Evolutionary conservation across 2,888 invertebrate species (phyloP).

Genomic region (Drosophila kambysellisi): DNA sequence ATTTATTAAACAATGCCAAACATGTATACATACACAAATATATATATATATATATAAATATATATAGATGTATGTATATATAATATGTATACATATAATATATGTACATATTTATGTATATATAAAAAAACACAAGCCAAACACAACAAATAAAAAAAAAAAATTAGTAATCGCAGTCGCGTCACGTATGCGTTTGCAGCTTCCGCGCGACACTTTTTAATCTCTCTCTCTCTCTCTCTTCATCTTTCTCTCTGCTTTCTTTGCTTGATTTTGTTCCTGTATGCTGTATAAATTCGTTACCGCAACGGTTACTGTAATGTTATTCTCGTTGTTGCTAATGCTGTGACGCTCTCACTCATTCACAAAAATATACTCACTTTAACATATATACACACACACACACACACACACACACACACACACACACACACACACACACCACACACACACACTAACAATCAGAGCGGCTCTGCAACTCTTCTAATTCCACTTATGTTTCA

Average conservation of each 20-base stretch:
- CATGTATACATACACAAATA: neutral
- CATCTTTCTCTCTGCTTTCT: neutral
- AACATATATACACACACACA: conserved; percentile 13
- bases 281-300: conserved; percentile 4
- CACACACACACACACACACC: conserved; percentile 17
- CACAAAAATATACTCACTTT: neutral
- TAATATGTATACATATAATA: neutral
- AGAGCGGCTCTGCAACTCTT: conserved; percentile 14
- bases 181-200: conserved; percentile 28
- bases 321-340: conserved; percentile 3
- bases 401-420: conserved; percentile 3
- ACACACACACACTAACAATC: neutral
- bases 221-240: neutral
- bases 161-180: conserved; percentile 6
- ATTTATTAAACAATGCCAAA: conserved; percentile 25
- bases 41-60: neutral
- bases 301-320: conserved; percentile 9
- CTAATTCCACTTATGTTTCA: conserved; percentile 44
- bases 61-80: neutral
- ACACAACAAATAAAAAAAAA: neutral
- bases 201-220: conserved; percentile 7
- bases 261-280: conserved; percentile 1
- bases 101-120: neutral
- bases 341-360: conserved; percentile 14
- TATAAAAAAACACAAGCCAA: conserved; percentile 1